Base-by-base conservation (phyloP, 2,888 invertebrate genomes). In the Ectropis crepuscularia region DNA sequence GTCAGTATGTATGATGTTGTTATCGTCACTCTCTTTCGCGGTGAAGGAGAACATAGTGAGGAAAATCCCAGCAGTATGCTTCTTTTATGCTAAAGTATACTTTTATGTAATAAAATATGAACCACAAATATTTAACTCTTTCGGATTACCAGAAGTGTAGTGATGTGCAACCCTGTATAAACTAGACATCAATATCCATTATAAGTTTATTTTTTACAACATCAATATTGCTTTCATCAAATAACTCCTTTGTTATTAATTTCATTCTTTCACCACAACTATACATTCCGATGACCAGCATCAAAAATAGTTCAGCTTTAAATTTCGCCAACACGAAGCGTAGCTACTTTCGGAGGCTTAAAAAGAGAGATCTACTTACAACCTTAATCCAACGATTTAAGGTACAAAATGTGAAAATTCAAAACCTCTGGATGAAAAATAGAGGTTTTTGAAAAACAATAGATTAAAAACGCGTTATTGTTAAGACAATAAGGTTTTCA, bases 201-300 rank as follows among this genome's bases (percentile, higher is more conserved):
- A 51, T 41, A 41, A 9, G 51, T 51, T 28, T 28, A 51, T 28
- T 51, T 42, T 51, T 16, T 16, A 51, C 50, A 50, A 39, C 41
- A 28, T 8, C 28, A 16, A 53, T 5, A 43, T 43, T 12, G 50
- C 48, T 47, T 60, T 10, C 1, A 61, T 54, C 54, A 37, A 28
- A 49, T 28, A 54, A 53, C 49, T 36, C 57, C 47, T 10, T 12
- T n/a, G 16, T 10, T 38, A 28, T 51, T 5, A 16, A 42, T 41
- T 47, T 57, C 57, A 47, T 42, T 37, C 55, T 54, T 48, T 47
- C 42, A 53, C 37, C 8, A 43, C 39, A 51, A 65, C 63, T 68
- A 62, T 68, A 67, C 66, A 66, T 53, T 49, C 63, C 46, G 64
- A 58, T 38, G 47, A 65, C 7, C 61, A 64, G 68, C 70, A 70